A percentile compares a stretch with the other conserved stretches of the same genome.
These are phyloP conservation scores for Muscicapa adusta DNA, from an alignment of 2,113 vertebrate genomes.

Conservation along the genomic window DNA sequence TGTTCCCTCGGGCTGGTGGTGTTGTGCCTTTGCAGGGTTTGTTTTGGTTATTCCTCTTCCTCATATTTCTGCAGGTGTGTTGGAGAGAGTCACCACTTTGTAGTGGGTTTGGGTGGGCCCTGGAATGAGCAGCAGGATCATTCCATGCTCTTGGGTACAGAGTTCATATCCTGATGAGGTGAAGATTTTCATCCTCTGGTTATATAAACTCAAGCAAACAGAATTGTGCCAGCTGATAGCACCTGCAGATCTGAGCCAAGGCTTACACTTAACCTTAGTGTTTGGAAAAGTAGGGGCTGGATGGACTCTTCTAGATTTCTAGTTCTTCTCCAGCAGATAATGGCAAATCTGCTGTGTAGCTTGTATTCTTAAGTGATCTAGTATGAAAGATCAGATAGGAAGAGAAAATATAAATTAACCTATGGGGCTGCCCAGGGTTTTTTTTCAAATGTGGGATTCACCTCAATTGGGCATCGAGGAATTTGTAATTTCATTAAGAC, in stretches of 20 bases:
- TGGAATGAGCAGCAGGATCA: background rate
- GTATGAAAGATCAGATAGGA: background rate
- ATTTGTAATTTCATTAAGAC: background rate
- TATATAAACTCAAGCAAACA: background rate
- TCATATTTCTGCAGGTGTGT: background rate
- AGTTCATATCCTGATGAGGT: background rate
- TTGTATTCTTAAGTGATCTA: background rate
- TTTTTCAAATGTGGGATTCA: background rate
- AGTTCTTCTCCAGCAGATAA: background rate
- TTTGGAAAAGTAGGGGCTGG: background rate
- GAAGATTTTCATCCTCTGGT: background rate
- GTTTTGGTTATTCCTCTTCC: background rate
- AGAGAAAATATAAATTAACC: background rate
- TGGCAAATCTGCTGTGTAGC: background rate
- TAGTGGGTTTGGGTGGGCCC: background rate
- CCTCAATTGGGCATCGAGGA: background rate
- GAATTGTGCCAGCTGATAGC: background rate
- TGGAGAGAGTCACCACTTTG: background rate
- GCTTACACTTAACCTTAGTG: background rate
- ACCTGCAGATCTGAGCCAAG: background rate
- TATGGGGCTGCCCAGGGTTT: no score
- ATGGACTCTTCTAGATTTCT: background rate
- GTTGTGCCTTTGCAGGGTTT: background rate
- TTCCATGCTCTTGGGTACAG: background rate
- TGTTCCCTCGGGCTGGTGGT: background rate